Base-by-base conservation (phyloP, 2,888 invertebrate genomes). In the Dastarcus helophoroides region DNA sequence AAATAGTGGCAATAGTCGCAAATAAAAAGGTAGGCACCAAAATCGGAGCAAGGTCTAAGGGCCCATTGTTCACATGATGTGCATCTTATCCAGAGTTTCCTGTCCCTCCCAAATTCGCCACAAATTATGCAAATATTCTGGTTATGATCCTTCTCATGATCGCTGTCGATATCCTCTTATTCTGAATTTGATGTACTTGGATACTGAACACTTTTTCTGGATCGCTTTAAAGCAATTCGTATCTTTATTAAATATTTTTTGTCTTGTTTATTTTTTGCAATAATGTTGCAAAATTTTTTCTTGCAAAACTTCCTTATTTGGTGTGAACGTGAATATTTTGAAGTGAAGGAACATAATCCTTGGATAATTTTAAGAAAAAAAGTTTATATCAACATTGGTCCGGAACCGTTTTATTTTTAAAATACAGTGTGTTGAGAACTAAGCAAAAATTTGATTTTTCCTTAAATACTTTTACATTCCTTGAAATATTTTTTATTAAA, bases 321-420 rank as follows among this genome's bases (percentile, higher is more conserved):
- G 28, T 16, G 28, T 28, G 11, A 19, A 21, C n/a, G 28, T 28
- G 12, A 28, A 28, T 14, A 28, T 28, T 28, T 28, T 10, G 17
- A 19, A 28, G 19, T 28, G 36, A n/a, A n/a, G n/a, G n/a, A n/a
- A n/a, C n/a, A n/a, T n/a, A n/a, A n/a, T n/a, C n/a, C n/a, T n/a
- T n/a, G n/a, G n/a, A n/a, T n/a, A n/a, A n/a, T n/a, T n/a, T n/a
- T n/a, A n/a, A n/a, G n/a, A n/a, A n/a, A n/a, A n/a, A n/a, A n/a
- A n/a, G n/a, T n/a, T n/a, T n/a, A n/a, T n/a, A n/a, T n/a, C n/a
- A n/a, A n/a, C n/a, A n/a, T n/a, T n/a, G n/a, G n/a, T n/a, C n/a
- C n/a, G n/a, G n/a, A n/a, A n/a, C n/a, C n/a, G n/a, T n/a, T n/a
- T n/a, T n/a, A n/a, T n/a, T n/a, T n/a, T n/a, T n/a, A n/a, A n/a